These are phyloP conservation scores for Labeo catla DNA, from an alignment of 2,113 vertebrate genomes.

Conservation along the genomic window DNA sequence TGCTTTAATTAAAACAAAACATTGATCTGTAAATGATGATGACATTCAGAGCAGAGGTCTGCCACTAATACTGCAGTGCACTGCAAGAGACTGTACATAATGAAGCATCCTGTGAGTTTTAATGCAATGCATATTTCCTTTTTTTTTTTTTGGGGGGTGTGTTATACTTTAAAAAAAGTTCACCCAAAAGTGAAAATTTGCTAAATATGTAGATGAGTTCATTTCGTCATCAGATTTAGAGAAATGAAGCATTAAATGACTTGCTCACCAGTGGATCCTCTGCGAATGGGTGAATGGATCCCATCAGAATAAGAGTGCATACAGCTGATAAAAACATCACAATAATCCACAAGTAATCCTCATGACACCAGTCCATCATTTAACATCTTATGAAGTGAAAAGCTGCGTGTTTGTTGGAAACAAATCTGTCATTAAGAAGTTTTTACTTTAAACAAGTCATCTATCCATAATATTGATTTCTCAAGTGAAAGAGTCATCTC, in stretches of 20 bases:
- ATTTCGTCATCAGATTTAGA: too few species aligned
- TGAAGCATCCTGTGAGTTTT: not conserved
- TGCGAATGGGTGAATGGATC: not conserved
- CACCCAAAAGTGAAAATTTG: not conserved
- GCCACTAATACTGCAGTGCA: not conserved
- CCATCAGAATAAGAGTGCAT: not conserved
- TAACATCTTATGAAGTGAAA: not conserved
- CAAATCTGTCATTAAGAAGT: not conserved
- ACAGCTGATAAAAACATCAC: not conserved
- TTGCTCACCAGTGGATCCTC: not conserved
- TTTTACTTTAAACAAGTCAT: too few species aligned
- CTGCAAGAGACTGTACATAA: not conserved
- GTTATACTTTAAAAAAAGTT: not conserved
- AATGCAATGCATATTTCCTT: not conserved
- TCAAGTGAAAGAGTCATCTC: too few species aligned
- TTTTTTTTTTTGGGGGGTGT: not conserved
- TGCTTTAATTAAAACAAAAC: slow-evolving; percentile 18
- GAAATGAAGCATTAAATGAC: not conserved
- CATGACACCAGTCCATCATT: not conserved
- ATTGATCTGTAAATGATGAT: slow-evolving; percentile 2
- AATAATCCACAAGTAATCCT: too few species aligned
- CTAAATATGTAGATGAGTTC: not conserved
- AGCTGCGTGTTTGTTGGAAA: not conserved
- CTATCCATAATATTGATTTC: too few species aligned
- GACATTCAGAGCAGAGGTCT: slow-evolving; percentile 1